Percentiles rank a stretch among this genome's conserved stretches.
phyloP scores from a whole-genome alignment of 2,113 vertebrate species.

The Arothron firmamentum region DNA sequence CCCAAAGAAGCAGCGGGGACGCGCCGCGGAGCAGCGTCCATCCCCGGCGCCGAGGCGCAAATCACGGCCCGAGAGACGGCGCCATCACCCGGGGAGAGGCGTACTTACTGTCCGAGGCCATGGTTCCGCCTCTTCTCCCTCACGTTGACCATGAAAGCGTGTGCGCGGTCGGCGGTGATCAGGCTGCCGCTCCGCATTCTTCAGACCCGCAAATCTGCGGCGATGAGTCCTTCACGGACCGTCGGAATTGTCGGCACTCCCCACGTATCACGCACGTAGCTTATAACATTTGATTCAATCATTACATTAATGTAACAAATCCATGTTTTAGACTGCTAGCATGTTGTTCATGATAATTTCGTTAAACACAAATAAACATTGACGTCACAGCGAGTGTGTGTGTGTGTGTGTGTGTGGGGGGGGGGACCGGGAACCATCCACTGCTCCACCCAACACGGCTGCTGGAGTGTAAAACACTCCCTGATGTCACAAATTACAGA shows the following conservation, averaged over 20 bases:
- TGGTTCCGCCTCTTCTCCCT: conserved; percentile 47
- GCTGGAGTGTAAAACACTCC: too few species aligned
- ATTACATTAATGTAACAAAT: too few species aligned
- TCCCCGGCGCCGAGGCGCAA: background rate
- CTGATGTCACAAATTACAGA: too few species aligned
- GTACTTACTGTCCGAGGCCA: conserved; percentile 83
- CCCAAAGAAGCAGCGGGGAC: background rate
- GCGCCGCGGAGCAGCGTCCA: conserved; percentile 4
- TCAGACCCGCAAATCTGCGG: conserved; percentile 27
- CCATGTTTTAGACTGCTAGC: too few species aligned
- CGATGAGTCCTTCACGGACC: conserved; percentile 21
- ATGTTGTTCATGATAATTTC: too few species aligned
- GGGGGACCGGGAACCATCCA: too few species aligned
- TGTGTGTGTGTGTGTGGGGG: too few species aligned
- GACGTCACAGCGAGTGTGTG: too few species aligned
- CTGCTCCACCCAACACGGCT: too few species aligned
- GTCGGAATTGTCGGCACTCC: background rate
- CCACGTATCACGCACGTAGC: background rate
- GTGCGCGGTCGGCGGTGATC: conserved; percentile 11
- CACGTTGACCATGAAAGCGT: conserved; percentile 12
- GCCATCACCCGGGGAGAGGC: background rate
- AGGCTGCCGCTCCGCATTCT: conserved; percentile 40
- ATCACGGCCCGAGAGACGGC: background rate
- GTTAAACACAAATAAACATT: too few species aligned
- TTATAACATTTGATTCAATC: background rate